Evolutionary conservation across 2,113 vertebrate species (phyloP).

Genomic region (Chauna torquata): DNA sequence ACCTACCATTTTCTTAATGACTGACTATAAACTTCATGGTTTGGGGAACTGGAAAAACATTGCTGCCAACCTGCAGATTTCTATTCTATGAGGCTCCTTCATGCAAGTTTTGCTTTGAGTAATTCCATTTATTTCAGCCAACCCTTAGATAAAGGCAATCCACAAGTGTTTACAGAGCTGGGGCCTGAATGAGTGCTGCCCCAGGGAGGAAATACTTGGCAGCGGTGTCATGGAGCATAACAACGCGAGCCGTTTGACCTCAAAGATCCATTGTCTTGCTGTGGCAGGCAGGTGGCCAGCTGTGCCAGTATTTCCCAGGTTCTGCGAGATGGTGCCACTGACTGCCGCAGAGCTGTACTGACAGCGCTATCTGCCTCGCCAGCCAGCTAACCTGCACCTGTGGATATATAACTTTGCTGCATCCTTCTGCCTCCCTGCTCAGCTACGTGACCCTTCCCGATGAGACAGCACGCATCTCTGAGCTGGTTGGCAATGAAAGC

Average conservation of each 20-base stretch:
- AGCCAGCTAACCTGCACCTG: not conserved
- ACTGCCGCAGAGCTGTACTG: not conserved
- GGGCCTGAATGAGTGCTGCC: not conserved
- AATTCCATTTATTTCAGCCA: not conserved
- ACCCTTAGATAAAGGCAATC: not conserved
- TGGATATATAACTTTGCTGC: not conserved
- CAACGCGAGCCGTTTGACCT: not conserved
- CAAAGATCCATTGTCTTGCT: too few species aligned
- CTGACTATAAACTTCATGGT: not conserved
- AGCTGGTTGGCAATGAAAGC: not conserved
- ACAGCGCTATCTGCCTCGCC: not conserved
- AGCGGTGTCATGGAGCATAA: fast-evolving
- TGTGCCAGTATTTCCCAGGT: not conserved
- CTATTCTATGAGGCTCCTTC: not conserved
- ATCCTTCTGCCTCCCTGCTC: not conserved
- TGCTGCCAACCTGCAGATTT: too few species aligned
- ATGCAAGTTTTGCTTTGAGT: not conserved
- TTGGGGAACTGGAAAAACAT: not conserved
- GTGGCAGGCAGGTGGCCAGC: not conserved
- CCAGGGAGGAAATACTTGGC: not conserved
- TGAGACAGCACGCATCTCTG: not conserved
- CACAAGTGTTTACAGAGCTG: not conserved
- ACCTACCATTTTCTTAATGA: not conserved
- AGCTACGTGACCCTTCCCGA: not conserved
- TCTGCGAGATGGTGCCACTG: not conserved